These are phyloP conservation scores for Colletes gigas DNA, from an alignment of 1,140 invertebrate species.

Conservation along the genomic window DNA sequence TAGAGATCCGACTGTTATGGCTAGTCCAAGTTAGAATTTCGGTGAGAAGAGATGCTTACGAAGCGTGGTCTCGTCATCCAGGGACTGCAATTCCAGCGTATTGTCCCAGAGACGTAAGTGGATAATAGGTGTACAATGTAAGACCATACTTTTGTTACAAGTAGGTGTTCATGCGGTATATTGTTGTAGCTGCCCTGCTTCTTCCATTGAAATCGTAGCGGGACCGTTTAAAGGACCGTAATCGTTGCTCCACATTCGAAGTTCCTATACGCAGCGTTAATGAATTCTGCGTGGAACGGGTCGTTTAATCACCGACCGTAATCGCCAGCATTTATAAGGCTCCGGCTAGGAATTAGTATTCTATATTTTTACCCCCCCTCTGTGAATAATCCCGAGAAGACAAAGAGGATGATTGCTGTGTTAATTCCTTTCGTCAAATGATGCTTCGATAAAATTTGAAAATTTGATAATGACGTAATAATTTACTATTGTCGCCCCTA, in stretches of 20 bases:
- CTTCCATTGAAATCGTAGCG: slow-evolving; percentile 60
- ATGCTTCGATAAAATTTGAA: background rate
- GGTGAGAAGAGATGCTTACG: slow-evolving; percentile 44
- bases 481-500: slow-evolving; percentile 11
- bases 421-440: too few relatives aligned
- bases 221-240: slow-evolving; percentile 47
- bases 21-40: slow-evolving; percentile 10
- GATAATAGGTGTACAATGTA: slow-evolving; percentile 68
- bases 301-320: background rate
- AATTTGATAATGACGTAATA: slow-evolving; percentile 17
- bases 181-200: slow-evolving; percentile 61
- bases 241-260: slow-evolving; percentile 56
- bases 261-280: slow-evolving; percentile 29
- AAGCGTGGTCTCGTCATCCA: slow-evolving; percentile 66
- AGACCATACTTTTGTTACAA: slow-evolving; percentile 63
- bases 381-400: background rate
- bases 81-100: slow-evolving; percentile 67
- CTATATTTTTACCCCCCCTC: background rate
- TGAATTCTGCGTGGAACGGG: background rate
- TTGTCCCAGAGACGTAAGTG: slow-evolving; percentile 69
- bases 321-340: too few relatives aligned
- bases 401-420: too few relatives aligned
- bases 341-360: background rate
- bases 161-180: slow-evolving; percentile 53
- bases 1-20: background rate